Conservation (phyloP, 1,140 invertebrate genomes). For the Dysdera silvatica region DNA sequence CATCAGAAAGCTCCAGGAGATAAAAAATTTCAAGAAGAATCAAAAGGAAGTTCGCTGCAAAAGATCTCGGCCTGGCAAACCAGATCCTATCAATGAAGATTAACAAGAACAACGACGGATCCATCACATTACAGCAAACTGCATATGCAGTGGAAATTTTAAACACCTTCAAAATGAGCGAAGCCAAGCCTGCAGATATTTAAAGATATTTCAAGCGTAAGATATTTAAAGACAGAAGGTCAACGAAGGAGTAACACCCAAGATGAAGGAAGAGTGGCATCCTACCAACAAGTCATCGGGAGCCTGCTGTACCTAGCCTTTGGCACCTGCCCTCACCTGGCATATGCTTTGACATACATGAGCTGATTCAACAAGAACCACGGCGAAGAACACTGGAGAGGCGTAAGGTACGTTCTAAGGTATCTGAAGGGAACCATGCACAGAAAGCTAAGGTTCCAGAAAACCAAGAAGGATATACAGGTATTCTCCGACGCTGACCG, state of each 20-base stretch:
- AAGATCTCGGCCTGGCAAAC: background rate
- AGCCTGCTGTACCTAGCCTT: constrained; percentile 43
- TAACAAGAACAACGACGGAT: background rate
- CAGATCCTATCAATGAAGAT: background rate
- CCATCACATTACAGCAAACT: constrained; percentile 20
- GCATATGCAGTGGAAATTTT: constrained; percentile 21
- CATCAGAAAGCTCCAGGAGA: no score
- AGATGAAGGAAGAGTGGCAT: no score
- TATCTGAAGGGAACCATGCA: constrained; percentile 35
- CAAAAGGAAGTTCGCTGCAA: background rate
- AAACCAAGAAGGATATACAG: background rate
- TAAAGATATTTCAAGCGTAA: constrained; percentile 37
- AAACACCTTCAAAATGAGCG: constrained; percentile 36
- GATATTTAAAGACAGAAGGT: no score
- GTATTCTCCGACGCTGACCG: constrained; percentile 9
- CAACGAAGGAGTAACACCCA: constrained; percentile 28
- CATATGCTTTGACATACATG: constrained; percentile 43
- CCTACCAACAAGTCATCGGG: constrained; percentile 32
- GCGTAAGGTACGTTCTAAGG: constrained; percentile 36
- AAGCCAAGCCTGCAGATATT: constrained; percentile 37
- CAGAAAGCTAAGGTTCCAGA: background rate
- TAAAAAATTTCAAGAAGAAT: background rate
- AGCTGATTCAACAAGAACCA: constrained; percentile 43
- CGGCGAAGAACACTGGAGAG: constrained; percentile 34
- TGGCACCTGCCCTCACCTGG: constrained; percentile 46